Percentiles rank a stretch among this genome's conserved stretches.
These are phyloP conservation scores for Chrysocyon brachyurus DNA, from an alignment of 2,797 vertebrate species.

Conservation along the genomic window DNA sequence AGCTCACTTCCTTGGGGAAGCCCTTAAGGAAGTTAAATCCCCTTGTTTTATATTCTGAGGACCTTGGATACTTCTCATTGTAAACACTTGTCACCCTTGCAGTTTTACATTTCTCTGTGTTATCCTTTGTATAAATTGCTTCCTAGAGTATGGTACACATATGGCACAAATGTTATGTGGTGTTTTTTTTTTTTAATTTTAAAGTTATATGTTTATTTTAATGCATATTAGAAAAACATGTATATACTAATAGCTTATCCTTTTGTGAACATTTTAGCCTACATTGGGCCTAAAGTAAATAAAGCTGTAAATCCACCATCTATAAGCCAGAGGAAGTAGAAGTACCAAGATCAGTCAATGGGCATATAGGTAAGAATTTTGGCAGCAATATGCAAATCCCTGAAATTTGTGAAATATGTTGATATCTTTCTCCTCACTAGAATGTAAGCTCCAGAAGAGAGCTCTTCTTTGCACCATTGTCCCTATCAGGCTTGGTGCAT, in stretches of 20 bases:
- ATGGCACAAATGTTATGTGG: not conserved
- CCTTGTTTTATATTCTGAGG: not conserved
- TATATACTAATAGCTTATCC: not conserved
- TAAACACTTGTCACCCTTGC: not conserved
- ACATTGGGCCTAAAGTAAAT: not conserved
- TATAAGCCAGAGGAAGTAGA: not conserved
- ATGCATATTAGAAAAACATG: not conserved
- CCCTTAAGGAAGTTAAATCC: not conserved
- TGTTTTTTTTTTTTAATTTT: slow-evolving; percentile 24
- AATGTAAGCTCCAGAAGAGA: not conserved
- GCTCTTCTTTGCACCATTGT: not conserved
- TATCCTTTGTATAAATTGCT: slow-evolving; percentile 9
- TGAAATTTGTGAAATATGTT: not conserved
- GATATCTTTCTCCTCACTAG: not conserved
- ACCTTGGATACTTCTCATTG: not conserved
- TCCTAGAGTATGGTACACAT: not conserved
- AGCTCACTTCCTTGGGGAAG: slow-evolving; percentile 11
- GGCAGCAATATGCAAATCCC: not conserved
- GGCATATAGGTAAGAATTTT: not conserved
- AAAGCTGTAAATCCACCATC: not conserved
- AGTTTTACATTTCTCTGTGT: not conserved
- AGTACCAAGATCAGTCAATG: not conserved
- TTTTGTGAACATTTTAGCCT: not conserved
- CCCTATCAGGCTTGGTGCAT: not conserved
- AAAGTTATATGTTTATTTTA: slow-evolving; percentile 45